Evolutionary conservation across 2,888 invertebrate species (phyloP).

Genomic region (Anorthoa munda): DNA sequence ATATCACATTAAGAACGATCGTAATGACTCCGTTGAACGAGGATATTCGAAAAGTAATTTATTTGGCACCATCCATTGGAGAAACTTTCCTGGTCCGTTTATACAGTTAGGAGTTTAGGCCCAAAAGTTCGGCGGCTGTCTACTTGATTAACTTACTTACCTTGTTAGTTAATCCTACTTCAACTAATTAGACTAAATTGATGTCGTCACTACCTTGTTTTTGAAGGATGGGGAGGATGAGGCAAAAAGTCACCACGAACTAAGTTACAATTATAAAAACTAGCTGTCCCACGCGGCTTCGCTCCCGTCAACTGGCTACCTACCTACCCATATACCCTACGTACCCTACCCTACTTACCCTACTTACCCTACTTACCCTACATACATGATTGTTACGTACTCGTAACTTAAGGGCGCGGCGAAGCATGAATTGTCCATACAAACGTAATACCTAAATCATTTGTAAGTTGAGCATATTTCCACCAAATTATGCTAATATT

Average conservation of each 20-base stretch:
- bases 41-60: conserved; percentile 20
- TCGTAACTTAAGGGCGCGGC: too few species aligned
- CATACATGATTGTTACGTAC: too few species aligned
- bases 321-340: too few species aligned
- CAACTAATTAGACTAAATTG: conserved; percentile 35
- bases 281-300: too few species aligned
- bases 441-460: too few species aligned
- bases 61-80: neutral
- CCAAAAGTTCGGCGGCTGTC: conserved; percentile 36
- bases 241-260: neutral
- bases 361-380: too few species aligned
- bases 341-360: too few species aligned
- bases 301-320: too few species aligned
- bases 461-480: too few species aligned
- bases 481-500: too few species aligned
- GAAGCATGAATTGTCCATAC: too few species aligned
- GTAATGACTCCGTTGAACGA: conserved; percentile 11
- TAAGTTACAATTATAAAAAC: neutral
- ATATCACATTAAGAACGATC: conserved; percentile 6
- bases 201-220: conserved; percentile 4
- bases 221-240: neutral
- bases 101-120: neutral
- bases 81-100: conserved; percentile 7
- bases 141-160: conserved; percentile 4
- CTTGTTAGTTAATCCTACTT: neutral